These are phyloP conservation scores for Daktulosphaira vitifoliae DNA, from an alignment of 1,140 invertebrate genomes.

Conservation along the genomic window DNA sequence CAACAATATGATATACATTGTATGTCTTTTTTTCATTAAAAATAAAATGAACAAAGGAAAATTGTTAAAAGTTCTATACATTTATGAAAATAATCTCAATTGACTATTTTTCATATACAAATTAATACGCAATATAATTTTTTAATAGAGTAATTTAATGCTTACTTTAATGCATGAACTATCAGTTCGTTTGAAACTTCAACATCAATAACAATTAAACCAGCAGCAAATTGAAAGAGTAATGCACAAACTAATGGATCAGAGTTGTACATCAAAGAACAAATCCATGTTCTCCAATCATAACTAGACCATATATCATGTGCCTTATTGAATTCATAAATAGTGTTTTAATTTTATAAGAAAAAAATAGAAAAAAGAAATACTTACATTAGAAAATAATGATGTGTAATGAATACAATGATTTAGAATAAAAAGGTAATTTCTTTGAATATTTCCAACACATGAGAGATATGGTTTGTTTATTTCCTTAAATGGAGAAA, in stretches of 20 bases:
- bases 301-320: slow-evolving; percentile 5
- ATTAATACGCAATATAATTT: too few species aligned
- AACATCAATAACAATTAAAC: slow-evolving; percentile 17
- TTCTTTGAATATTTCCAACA: background rate
- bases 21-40: too few species aligned
- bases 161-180: slow-evolving; percentile 10
- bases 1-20: too few species aligned
- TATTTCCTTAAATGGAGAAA: background rate
- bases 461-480: background rate
- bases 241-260: slow-evolving; percentile 13
- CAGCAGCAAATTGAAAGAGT: slow-evolving; percentile 22
- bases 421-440: slow-evolving; percentile 8
- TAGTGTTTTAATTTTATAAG: too few species aligned
- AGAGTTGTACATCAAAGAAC: slow-evolving; percentile 17
- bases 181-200: slow-evolving; percentile 12
- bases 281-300: slow-evolving; percentile 24
- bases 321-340: background rate
- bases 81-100: too few species aligned
- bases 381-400: slow-evolving; percentile 4
- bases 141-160: too few species aligned
- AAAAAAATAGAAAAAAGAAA: background rate
- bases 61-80: too few species aligned
- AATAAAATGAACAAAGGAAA: too few species aligned
- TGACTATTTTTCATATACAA: too few species aligned
- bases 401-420: slow-evolving; percentile 1